phyloP scores from a whole-genome alignment of 2,888 invertebrate genomes.

The Lymantria dispar region DNA sequence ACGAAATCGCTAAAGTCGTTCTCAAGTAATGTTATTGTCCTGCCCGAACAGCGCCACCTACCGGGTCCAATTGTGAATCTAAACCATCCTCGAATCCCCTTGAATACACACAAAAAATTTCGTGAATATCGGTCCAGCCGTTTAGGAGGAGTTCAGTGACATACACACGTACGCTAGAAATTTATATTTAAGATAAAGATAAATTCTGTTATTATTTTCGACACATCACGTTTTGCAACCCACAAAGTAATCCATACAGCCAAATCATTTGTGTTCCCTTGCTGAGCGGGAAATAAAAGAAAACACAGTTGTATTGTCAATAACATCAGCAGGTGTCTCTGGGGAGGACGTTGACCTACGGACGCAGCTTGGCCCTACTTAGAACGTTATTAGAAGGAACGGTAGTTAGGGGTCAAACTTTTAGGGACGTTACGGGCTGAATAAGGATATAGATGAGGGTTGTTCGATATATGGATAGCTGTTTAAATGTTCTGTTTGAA shows the following conservation, averaged over 20 bases:
- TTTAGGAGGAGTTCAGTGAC: too few species aligned
- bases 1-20: too few species aligned
- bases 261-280: slow-evolving; percentile 38
- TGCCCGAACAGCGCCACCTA: too few species aligned
- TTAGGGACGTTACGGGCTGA: slow-evolving; percentile 31
- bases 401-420: slow-evolving; percentile 39
- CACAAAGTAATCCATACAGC: slow-evolving; percentile 26
- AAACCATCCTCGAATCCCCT: too few species aligned
- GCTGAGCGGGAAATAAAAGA: slow-evolving; percentile 64
- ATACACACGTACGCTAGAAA: too few species aligned
- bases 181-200: too few species aligned
- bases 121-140: too few species aligned
- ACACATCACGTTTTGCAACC: neutral
- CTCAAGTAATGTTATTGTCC: too few species aligned
- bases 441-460: slow-evolving; percentile 18
- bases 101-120: too few species aligned
- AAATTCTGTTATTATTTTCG: neutral
- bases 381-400: slow-evolving; percentile 42
- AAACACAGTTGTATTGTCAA: slow-evolving; percentile 69
- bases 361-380: slow-evolving; percentile 41
- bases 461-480: slow-evolving; percentile 10
- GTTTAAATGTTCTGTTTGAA: neutral
- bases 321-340: slow-evolving; percentile 77
- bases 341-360: slow-evolving; percentile 68
- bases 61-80: too few species aligned